Percentiles rank a stretch among this genome's conserved stretches.
phyloP scores from a whole-genome alignment of 2,113 vertebrate genomes.

The Perognathus longimembris region DNA sequence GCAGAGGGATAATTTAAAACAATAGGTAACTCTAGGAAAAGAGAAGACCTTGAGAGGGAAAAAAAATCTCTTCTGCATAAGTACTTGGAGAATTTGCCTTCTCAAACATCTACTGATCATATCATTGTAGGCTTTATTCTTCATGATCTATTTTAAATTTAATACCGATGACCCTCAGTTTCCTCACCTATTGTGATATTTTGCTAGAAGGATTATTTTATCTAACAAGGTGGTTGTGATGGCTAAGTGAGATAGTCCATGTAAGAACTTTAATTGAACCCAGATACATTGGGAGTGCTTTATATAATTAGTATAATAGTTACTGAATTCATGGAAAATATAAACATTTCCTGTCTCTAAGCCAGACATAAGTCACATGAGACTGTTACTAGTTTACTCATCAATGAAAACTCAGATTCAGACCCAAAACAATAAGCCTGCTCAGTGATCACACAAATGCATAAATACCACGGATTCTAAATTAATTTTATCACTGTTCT shows the following conservation, averaged over 20 bases:
- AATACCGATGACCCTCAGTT: background rate
- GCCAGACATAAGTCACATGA: background rate
- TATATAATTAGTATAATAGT: background rate
- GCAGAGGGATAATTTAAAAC: rapidly evolving
- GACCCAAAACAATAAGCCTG: background rate
- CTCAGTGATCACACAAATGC: background rate
- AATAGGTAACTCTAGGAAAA: background rate
- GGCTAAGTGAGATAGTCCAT: background rate
- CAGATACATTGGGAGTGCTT: background rate
- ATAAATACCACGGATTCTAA: background rate
- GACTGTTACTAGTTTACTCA: background rate
- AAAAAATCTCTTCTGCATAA: background rate
- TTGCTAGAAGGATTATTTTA: background rate
- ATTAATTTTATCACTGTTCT: background rate
- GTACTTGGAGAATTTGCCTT: background rate
- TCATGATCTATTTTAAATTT: background rate
- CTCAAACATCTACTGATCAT: background rate
- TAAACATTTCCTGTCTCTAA: background rate
- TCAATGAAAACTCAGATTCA: background rate
- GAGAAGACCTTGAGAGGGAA: background rate
- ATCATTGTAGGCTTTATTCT: background rate
- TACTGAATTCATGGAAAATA: background rate
- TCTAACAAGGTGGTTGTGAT: background rate
- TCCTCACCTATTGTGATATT: background rate
- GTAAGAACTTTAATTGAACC: background rate